A percentile compares a stretch with the other conserved stretches of the same genome.
Conservation (phyloP, 92 coral and sea anemone genomes). For the Anthopleura xanthogrammica region DNA sequence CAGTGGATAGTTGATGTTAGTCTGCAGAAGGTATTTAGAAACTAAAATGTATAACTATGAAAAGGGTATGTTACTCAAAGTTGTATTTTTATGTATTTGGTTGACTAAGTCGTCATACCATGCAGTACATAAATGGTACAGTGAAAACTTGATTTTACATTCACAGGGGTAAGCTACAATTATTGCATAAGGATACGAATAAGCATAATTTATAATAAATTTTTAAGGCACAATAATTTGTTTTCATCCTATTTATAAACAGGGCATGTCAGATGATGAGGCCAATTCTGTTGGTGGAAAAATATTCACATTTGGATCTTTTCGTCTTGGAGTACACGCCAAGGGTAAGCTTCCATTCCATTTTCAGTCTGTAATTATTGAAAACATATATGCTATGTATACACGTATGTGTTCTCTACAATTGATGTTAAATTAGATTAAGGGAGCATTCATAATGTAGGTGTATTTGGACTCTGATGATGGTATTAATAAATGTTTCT, state of each 20-base stretch:
- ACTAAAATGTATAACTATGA: background rate
- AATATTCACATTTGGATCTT: conserved; percentile 98
- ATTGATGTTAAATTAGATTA: too few relatives aligned
- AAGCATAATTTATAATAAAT: too few relatives aligned
- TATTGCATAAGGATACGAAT: too few relatives aligned
- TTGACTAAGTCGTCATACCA: too few relatives aligned
- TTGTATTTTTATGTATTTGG: background rate
- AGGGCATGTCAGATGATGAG: conserved; percentile 92
- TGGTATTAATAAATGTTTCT: too few relatives aligned
- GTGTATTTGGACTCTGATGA: too few relatives aligned
- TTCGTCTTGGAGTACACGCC: conserved; percentile 96
- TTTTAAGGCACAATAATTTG: background rate
- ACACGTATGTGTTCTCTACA: too few relatives aligned
- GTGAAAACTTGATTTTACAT: too few relatives aligned
- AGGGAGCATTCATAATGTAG: too few relatives aligned
- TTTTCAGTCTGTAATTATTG: background rate
- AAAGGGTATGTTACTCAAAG: background rate
- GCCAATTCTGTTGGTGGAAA: conserved; percentile 94
- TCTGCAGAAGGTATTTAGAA: conserved; percentile 63
- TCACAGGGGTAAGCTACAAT: too few relatives aligned
- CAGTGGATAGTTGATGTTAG: conserved; percentile 93
- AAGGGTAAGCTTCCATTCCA: conserved; percentile 55
- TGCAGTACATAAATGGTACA: too few relatives aligned
- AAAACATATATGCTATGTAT: too few relatives aligned
- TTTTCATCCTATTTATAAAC: background rate